These are phyloP conservation scores for Drosophila equinoxialis DNA, from an alignment of 1,140 invertebrate species.

Conservation along the genomic window DNA sequence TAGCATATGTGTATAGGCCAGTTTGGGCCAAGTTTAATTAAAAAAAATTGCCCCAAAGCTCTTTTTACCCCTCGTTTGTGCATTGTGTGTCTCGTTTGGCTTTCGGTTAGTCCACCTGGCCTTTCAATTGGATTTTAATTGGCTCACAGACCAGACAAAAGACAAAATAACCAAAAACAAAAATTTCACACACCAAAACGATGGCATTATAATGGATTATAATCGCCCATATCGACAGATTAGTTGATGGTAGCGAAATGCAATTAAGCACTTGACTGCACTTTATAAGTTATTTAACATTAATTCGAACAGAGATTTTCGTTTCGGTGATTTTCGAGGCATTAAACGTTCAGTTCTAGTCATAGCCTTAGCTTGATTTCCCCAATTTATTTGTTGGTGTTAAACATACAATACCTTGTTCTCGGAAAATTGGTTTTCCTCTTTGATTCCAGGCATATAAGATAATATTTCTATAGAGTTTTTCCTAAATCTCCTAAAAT, in stretches of 20 bases:
- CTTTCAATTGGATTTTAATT: constrained; percentile 70
- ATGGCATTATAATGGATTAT: constrained; percentile 13
- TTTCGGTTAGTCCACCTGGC: background rate
- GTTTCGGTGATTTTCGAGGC: too few species aligned
- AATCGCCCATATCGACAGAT: constrained; percentile 1
- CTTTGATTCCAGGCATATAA: too few species aligned
- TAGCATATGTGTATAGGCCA: constrained; percentile 3
- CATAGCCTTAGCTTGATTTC: too few species aligned
- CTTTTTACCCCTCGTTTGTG: background rate
- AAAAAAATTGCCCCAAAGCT: constrained; percentile 49
- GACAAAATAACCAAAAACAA: background rate
- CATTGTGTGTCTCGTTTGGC: too few species aligned
- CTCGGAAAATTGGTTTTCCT: too few species aligned
- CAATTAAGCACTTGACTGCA: background rate
- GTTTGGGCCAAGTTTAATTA: constrained; percentile 65
- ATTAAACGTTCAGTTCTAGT: too few species aligned
- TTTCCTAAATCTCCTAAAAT: too few species aligned
- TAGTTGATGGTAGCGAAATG: background rate
- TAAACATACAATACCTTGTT: too few species aligned
- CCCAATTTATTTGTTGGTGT: too few species aligned
- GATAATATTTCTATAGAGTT: too few species aligned
- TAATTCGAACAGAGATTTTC: too few species aligned
- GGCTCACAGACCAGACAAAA: constrained; percentile 50
- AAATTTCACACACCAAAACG: background rate
- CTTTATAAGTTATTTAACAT: background rate